Conservation (phyloP, 2,888 invertebrate species). For the Bombylius discolor region DNA sequence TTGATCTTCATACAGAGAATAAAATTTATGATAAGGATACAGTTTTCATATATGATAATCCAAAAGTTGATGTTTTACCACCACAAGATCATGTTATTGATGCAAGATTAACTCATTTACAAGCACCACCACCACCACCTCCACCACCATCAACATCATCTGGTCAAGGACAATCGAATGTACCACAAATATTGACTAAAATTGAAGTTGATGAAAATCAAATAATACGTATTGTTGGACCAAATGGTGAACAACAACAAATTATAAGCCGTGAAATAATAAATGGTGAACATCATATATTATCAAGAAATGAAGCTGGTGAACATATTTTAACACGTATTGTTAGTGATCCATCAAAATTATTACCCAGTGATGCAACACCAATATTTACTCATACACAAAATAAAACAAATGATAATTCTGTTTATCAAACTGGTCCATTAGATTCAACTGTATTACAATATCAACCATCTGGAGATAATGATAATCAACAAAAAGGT, state of each 20-base stretch:
- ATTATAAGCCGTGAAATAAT: conserved; percentile 37
- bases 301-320: conserved; percentile 37
- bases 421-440: conserved; percentile 34
- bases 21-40: conserved; percentile 36
- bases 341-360: conserved; percentile 35
- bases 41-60: conserved; percentile 34
- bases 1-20: conserved; percentile 45
- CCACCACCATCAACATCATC: conserved; percentile 15
- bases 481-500: conserved; percentile 5
- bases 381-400: conserved; percentile 34
- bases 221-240: conserved; percentile 35
- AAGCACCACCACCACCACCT: conserved; percentile 20
- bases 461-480: conserved; percentile 23
- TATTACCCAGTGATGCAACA: conserved; percentile 33
- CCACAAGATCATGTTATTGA: conserved; percentile 33
- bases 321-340: conserved; percentile 37
- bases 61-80: conserved; percentile 24
- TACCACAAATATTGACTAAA: conserved; percentile 29
- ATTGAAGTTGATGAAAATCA: conserved; percentile 37
- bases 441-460: conserved; percentile 33
- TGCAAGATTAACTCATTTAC: conserved; percentile 24
- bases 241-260: conserved; percentile 36
- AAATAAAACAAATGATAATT: conserved; percentile 26
- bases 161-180: conserved; percentile 1
- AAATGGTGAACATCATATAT: conserved; percentile 36